phyloP scores from a whole-genome alignment of 2,113 vertebrate genomes.

The Corythaeola cristata region DNA sequence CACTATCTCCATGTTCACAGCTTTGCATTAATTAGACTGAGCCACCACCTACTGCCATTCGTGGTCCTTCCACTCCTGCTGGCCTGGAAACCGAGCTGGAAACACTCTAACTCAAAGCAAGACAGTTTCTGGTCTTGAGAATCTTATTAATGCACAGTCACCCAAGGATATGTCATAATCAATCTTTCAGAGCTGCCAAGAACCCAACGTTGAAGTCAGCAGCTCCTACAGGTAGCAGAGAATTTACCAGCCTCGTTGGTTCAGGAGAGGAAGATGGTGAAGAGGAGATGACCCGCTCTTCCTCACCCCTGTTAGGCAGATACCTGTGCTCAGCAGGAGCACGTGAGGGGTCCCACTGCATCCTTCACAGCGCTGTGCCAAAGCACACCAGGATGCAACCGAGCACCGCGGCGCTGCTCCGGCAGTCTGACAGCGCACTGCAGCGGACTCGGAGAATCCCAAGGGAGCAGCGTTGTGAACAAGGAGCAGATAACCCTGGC shows the following conservation, averaged over 20 bases:
- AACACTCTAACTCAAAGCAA: neutral
- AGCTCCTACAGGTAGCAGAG: neutral
- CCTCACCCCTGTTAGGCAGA: too few relatives aligned
- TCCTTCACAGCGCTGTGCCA: too few relatives aligned
- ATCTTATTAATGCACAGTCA: neutral
- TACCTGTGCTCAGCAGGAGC: neutral
- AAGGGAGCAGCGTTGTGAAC: accelerated
- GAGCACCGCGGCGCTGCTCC: neutral
- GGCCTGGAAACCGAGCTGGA: neutral
- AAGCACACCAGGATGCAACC: accelerated
- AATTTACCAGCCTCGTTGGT: neutral
- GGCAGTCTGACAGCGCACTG: neutral
- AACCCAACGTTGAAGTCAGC: neutral
- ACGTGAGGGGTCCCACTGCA: accelerated
- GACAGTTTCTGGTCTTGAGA: neutral
- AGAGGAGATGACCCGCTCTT: neutral
- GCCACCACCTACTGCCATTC: neutral
- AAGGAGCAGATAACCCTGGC: accelerated
- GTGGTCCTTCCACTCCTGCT: accelerated
- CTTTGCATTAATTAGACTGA: neutral
- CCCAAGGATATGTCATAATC: accelerated
- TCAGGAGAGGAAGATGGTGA: neutral
- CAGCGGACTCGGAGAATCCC: neutral
- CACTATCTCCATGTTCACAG: neutral
- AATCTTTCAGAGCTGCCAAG: neutral